Evolutionary conservation across 2,113 vertebrate species (phyloP), one percentile per base, ranked within the genome.

Genomic region (Sander vitreus): DNA sequence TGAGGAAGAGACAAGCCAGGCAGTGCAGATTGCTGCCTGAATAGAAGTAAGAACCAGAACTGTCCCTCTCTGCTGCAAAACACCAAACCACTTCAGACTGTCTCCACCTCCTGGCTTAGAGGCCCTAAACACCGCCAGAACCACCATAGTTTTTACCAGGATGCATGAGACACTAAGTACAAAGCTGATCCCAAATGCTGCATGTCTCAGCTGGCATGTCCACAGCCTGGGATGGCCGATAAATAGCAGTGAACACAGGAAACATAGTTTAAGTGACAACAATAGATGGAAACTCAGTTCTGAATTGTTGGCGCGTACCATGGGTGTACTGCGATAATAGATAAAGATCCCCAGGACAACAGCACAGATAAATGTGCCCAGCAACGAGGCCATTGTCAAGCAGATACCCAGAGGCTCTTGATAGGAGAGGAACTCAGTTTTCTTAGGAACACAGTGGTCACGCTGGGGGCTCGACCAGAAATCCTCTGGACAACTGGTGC

Each of bases 281-380:
- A 94, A 78, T 1, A 94, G 79, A n/a, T 69, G 67, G 39, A 94
- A 95, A 68, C 94, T 94, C 18, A 94, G 86, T 78, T 94, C 93
- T 19, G 93, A 92, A 74, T 95, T 95, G 53, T 94, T 95, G 50
- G 93, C 90, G 0, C 88, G 85, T 6, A 95, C 92, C 19, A 95
- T 72, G 0, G 94, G 91, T n/a, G 92, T 93, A 6, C 69, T 73
- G 13, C 73, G 84, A 62, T 94, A 75, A 60, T 27, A 55, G 11
- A 73, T 72, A 16, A 91, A 93, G 13, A 93, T 81, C 3, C 53
- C 80, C 1, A 94, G 57, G 5, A 94, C 72, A n/a, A 66, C 30
- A 63, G 80, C n/a, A 80, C 92, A 86, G 77, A 84, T 64, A 5
- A 83, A 80, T 73, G 90, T 84, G 8, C 93, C 93, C 5, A 93